phyloP scores from a whole-genome alignment of 2,113 vertebrate species.

The Odocoileus virginianus region DNA sequence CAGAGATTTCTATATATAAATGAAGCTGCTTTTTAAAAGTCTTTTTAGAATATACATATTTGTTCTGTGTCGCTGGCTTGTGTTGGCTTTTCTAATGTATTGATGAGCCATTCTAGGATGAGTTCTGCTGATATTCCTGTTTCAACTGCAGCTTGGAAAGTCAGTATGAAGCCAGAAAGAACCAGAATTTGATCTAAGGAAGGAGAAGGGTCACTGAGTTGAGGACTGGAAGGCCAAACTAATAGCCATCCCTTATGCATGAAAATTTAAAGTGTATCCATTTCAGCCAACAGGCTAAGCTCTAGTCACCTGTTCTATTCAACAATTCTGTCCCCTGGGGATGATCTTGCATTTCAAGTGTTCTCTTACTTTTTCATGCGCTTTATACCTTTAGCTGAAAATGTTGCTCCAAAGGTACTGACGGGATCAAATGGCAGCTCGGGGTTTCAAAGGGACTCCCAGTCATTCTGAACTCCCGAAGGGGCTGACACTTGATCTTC shows the following conservation, averaged over 20 bases:
- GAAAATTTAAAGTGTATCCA: conserved; percentile 42
- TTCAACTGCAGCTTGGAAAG: neutral
- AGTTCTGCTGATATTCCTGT: neutral
- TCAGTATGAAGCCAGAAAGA: neutral
- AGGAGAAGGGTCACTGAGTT: neutral
- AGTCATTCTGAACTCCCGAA: conserved; percentile 11
- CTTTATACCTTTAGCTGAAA: conserved; percentile 31
- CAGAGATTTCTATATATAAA: neutral
- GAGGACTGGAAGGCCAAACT: neutral
- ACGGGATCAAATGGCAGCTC: neutral
- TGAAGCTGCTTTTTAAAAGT: neutral
- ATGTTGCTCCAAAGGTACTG: neutral
- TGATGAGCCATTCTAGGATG: neutral
- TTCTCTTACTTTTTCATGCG: conserved; percentile 43
- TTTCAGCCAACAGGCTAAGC: conserved; percentile 14
- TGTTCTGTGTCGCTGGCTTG: neutral
- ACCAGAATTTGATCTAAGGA: neutral
- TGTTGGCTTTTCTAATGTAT: neutral
- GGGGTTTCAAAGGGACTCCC: neutral
- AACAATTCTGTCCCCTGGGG: neutral
- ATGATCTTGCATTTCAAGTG: conserved; percentile 23
- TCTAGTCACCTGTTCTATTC: conserved; percentile 3
- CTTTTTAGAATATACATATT: neutral
- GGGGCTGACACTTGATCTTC: neutral
- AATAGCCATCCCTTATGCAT: neutral